Conservation (phyloP, 2,888 invertebrate genomes). For the Cremastinae sp. region DNA sequence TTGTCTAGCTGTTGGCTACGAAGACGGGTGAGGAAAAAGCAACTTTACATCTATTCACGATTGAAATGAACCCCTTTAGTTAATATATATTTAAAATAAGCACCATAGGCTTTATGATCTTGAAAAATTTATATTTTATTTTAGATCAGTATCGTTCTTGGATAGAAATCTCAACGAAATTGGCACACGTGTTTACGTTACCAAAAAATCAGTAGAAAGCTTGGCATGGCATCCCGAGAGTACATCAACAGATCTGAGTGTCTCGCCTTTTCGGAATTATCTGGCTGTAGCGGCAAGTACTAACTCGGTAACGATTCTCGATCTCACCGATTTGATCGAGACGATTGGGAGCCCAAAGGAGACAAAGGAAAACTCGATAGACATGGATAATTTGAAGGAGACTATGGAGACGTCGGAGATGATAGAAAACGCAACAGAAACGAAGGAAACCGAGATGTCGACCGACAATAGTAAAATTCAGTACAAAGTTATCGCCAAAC, state of each 20-base stretch:
- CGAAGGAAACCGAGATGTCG: slow-evolving; percentile 63
- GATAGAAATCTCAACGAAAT: slow-evolving; percentile 65
- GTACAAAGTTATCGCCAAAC: slow-evolving; percentile 74
- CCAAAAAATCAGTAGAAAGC: slow-evolving; percentile 85
- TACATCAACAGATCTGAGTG: slow-evolving; percentile 82
- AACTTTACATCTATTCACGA: too few relatives aligned
- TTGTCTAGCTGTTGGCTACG: slow-evolving; percentile 84
- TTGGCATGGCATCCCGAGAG: slow-evolving; percentile 88
- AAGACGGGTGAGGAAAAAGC: slow-evolving; percentile 82
- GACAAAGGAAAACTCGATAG: too few relatives aligned
- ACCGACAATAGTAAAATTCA: slow-evolving; percentile 48
- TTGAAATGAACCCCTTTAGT: too few relatives aligned
- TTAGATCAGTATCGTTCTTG: slow-evolving; percentile 72
- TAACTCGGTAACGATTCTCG: slow-evolving; percentile 81
- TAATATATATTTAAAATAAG: too few relatives aligned
- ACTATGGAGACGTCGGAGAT: too few relatives aligned
- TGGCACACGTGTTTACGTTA: slow-evolving; percentile 79
- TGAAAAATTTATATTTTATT: slow-evolving; percentile 54
- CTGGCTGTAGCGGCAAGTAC: slow-evolving; percentile 84
- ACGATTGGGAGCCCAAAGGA: slow-evolving; percentile 45
- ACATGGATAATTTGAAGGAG: too few relatives aligned
- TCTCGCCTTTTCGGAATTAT: slow-evolving; percentile 84
- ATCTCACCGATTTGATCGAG: slow-evolving; percentile 71
- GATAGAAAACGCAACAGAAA: too few relatives aligned
- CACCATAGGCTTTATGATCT: too few relatives aligned